Evolutionary conservation across 1,140 invertebrate species (phyloP).

Genomic region (Heliconius hermathena): DNA sequence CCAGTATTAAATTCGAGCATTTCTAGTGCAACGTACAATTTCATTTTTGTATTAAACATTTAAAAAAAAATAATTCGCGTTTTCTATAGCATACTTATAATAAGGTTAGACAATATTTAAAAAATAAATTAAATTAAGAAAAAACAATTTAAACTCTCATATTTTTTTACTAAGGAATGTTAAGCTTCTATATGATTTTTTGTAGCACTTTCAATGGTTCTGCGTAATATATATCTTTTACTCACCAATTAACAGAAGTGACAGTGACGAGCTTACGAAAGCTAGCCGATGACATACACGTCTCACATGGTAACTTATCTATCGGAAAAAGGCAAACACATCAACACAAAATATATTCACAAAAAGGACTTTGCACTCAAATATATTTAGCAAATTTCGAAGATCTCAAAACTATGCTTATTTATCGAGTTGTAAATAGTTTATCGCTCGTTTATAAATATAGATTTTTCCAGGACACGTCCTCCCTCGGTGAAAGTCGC

Average conservation of each 20-base stretch:
- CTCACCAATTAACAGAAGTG: slow-evolving; percentile 7
- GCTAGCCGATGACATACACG: neutral
- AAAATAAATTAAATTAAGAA: no score
- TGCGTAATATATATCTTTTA: neutral
- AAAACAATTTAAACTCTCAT: neutral
- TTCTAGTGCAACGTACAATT: no score
- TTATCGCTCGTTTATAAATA: slow-evolving; percentile 21
- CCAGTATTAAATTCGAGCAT: no score
- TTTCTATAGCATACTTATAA: no score
- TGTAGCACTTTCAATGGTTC: neutral
- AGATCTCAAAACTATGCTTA: neutral
- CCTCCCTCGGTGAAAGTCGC: slow-evolving; percentile 16
- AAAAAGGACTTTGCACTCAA: neutral
- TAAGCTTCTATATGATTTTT: neutral
- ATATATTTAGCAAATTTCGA: neutral
- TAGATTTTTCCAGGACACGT: slow-evolving; percentile 15
- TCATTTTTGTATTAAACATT: no score
- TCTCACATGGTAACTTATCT: neutral
- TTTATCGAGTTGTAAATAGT: slow-evolving; percentile 22
- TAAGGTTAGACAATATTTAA: neutral
- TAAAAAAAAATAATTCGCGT: no score
- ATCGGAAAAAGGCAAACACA: neutral
- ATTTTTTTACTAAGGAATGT: neutral
- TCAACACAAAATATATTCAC: neutral
- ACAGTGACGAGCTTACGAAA: neutral